Evolutionary conservation across 2,113 vertebrate species (phyloP), one percentile per base, ranked within the genome.

Genomic region (Mirza zaza): DNA sequence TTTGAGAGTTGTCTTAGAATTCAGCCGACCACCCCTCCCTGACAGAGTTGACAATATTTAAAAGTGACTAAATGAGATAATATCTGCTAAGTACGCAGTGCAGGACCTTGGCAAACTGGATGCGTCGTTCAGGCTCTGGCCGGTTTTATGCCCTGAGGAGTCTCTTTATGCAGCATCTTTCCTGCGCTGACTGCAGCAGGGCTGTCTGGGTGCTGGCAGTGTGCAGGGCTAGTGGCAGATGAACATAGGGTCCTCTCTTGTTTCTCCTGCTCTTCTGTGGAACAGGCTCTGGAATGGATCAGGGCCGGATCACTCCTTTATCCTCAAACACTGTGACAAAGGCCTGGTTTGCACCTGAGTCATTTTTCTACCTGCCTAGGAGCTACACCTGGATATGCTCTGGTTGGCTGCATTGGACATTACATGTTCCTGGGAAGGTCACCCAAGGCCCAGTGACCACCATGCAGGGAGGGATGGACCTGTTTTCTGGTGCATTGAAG

Each of bases 371-470:
- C 14, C 32, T 45, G 13, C 11, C 36, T 21, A 59, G 29, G 23
- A 76, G 36, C n/a, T 55, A 76, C 32, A 20, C 15, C 11, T 29
- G 23, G 36, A 32, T 48, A 10, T 59, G 11, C 11, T 13, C 21
- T 36, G 13, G 15, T 36, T 32, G 23, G 36, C 21, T 55, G 2
- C 61, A 12, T 5, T 1, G 1, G 14, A 6, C 34, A 5, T n/a
- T 82, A 29, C 25, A 12, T 18, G 23, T 36, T 17, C 39, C 65
- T 2, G 55, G 14, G 34, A 5, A 32, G 2, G 67, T n/a, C 59
- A 29, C 2, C 0, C 1, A 8, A 42, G 34, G 13, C 2, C 10
- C n/a, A 61, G 36, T 45, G 21, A 12, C 9, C 50, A 23, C n/a
- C 4, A 23, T 4, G 34, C n/a, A 8, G 5, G 21, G 14, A 52